These are phyloP conservation scores for Sebastes schlegelii DNA, from an alignment of 2,113 vertebrate genomes.

Conservation along the genomic window DNA sequence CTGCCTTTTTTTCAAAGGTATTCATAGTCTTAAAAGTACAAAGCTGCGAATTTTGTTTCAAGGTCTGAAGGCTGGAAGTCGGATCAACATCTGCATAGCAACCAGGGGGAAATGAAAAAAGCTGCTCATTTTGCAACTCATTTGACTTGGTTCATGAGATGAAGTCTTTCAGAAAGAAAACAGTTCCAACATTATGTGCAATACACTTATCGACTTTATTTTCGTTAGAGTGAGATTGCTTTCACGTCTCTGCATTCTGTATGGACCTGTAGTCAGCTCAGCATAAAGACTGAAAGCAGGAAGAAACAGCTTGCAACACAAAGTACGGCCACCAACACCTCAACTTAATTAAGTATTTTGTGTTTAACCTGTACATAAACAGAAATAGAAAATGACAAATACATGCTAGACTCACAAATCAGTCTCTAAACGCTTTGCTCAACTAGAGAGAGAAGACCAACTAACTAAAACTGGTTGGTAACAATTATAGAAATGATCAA, in stretches of 20 bases:
- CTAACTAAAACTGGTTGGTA: no score
- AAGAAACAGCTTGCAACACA: background rate
- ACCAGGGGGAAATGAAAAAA: background rate
- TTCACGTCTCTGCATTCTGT: background rate
- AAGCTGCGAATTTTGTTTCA: constrained; percentile 13
- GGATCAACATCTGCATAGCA: constrained; percentile 29
- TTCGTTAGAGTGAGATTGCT: background rate
- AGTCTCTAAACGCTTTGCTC: no score
- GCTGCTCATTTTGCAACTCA: constrained; percentile 10
- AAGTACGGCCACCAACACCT: background rate
- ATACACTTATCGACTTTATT: no score
- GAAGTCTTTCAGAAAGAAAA: background rate
- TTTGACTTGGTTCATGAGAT: background rate
- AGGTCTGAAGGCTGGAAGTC: background rate
- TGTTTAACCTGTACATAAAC: background rate
- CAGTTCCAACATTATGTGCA: background rate
- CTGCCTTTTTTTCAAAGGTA: constrained; percentile 32
- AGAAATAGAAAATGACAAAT: background rate
- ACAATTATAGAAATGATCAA: no score
- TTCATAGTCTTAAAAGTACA: constrained; percentile 39
- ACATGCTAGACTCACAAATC: no score
- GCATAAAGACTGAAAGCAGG: background rate
- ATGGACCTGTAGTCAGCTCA: background rate
- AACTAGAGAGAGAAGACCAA: no score
- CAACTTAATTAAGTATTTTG: background rate